A percentile compares a stretch with the other conserved stretches of the same genome.
Evolutionary conservation across 2,797 vertebrate species (phyloP).

Genomic region (Pangasius djambal): DNA sequence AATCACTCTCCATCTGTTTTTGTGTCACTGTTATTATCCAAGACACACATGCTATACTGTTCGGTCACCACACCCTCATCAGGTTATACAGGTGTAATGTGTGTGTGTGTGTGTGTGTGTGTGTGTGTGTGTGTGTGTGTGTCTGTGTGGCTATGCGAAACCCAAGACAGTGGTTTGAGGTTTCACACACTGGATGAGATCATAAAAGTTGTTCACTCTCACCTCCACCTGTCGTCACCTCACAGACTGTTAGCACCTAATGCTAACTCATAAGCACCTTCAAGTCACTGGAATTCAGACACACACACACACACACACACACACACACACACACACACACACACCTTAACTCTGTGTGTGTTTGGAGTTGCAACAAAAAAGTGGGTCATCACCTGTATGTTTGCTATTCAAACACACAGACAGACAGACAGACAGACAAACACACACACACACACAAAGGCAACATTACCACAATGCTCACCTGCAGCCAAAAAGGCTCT

Average conservation of each 20-base stretch:
- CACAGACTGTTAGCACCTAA: not conserved
- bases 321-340: not conserved
- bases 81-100: not conserved
- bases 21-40: not conserved
- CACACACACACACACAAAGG: not conserved
- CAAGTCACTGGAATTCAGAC: not conserved
- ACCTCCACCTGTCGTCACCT: slow-evolving; percentile 16
- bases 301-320: not conserved
- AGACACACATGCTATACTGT: not conserved
- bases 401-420: not conserved
- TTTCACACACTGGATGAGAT: slow-evolving; percentile 50
- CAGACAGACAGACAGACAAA: not conserved
- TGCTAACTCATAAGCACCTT: not conserved
- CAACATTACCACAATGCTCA: not conserved
- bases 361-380: not conserved
- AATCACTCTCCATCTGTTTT: not conserved
- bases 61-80: not conserved
- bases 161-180: slow-evolving; percentile 35
- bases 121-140: slow-evolving; percentile 15
- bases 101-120: slow-evolving; percentile 15
- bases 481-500: slow-evolving; percentile 3
- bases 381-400: not conserved
- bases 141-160: slow-evolving; percentile 12
- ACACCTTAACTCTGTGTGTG: not conserved
- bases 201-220: slow-evolving; percentile 47